phyloP scores from a whole-genome alignment of 2,113 vertebrate species.

The Falcunculus frontatus region DNA sequence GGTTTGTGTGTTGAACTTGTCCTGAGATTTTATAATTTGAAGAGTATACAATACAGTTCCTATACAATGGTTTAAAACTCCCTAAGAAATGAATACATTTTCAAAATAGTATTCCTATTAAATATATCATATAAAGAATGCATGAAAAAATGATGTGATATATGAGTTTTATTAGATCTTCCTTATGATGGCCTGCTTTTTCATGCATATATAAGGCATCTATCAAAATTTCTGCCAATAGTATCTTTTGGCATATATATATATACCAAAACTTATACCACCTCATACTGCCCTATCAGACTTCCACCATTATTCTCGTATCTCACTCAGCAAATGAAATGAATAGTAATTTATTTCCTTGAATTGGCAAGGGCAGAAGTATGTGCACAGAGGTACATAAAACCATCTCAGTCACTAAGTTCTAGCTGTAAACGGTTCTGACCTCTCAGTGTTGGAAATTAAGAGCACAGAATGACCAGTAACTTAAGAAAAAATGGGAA shows the following conservation, averaged over 20 bases:
- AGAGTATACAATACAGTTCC: neutral
- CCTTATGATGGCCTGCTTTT: neutral
- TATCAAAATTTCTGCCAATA: neutral
- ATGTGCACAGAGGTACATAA: neutral
- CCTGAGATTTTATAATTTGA: neutral
- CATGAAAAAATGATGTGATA: neutral
- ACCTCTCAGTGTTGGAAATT: neutral
- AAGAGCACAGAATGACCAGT: neutral
- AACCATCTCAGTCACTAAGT: neutral
- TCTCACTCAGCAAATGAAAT: neutral
- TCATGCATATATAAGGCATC: neutral
- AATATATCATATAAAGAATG: neutral
- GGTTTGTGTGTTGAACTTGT: neutral
- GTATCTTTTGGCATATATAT: neutral
- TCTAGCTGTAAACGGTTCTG: neutral
- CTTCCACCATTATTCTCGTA: neutral
- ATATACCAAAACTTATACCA: neutral
- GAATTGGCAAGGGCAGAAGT: neutral
- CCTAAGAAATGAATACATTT: neutral
- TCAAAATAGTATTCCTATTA: neutral
- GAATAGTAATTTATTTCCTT: neutral
- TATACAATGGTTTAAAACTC: neutral
- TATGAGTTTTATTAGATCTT: neutral
- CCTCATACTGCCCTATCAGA: neutral
- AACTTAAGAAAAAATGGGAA: neutral